Evolutionary conservation across 2,113 vertebrate genomes (phyloP).

Genomic region (Oreochromis aureus): DNA sequence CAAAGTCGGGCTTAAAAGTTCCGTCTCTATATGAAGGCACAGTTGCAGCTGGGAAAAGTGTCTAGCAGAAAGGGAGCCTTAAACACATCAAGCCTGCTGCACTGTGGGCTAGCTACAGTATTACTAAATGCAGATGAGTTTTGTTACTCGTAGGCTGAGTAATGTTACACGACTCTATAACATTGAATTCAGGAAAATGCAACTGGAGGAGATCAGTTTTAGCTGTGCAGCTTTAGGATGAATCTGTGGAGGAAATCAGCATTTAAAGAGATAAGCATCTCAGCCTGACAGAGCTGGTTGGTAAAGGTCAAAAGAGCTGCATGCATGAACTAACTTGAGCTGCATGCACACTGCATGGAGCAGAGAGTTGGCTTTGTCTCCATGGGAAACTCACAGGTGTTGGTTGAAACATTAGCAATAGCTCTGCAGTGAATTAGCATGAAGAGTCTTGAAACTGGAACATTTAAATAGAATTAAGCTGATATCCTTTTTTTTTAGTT

Average conservation of each 20-base stretch:
- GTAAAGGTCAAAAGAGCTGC: neutral
- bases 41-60: constrained; percentile 12
- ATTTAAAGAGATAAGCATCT: neutral
- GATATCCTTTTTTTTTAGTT: neutral
- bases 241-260: neutral
- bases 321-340: neutral
- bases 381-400: neutral
- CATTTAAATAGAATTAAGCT: neutral
- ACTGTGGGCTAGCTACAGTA: neutral
- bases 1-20: constrained; percentile 46
- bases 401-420: neutral
- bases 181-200: neutral
- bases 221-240: neutral
- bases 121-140: neutral
- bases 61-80: neutral
- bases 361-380: neutral
- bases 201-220: neutral
- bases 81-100: neutral
- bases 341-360: neutral
- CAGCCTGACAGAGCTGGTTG: neutral
- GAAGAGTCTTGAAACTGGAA: neutral
- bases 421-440: neutral
- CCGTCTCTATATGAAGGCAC: constrained; percentile 25
- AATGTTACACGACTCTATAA: neutral
- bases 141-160: neutral